Base-by-base conservation (phyloP, 2,113 vertebrate species). In the Suricata suricatta region DNA sequence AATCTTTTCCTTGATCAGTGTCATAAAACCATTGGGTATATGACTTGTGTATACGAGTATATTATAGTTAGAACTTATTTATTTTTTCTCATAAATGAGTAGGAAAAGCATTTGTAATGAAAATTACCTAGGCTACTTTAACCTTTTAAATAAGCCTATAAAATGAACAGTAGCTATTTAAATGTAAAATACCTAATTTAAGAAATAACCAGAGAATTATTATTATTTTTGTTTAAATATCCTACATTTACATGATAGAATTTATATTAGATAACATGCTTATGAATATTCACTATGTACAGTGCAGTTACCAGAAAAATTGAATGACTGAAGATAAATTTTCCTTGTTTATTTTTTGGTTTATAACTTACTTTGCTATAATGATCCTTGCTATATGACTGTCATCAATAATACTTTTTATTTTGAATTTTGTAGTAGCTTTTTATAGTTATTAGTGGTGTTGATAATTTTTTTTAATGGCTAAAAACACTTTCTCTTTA, bases 71-170 rank as follows among this genome's bases (percentile, higher is more conserved):
- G 13, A 96, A 80, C 9, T 74, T 80, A 44, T 57, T 90, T 86
- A 54, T 33, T 60, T 95, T 91, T 93, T 63, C 25, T 94, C 27
- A 83, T 68, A 25, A 90, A 85, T 54, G 31, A 82, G 83, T 93
- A 60, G 29, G 23, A 77, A 80, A 93, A 97, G 6, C 41, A 6
- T 72, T 71, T 25, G 54, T 91, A 44, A 1, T 50, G 3, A 89
- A 74, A 50, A 63, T 83, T 72, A 97, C 8, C 31, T 60, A 80
- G 69, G 21, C 2, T 74, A 79, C 31, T 4, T 85, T 60, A 77
- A 69, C 60, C 64, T 21, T 9, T 52, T 81, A 92, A 89, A 68
- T 82, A 47, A 47, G 14, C 41, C 5, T 80, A 1, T 52, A 77
- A 87, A 93, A 68, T 94, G 72, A 87, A 72, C 6, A 68, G 15